phyloP scores from a whole-genome alignment of 2,797 vertebrate species.

The Myotis findleyi region DNA sequence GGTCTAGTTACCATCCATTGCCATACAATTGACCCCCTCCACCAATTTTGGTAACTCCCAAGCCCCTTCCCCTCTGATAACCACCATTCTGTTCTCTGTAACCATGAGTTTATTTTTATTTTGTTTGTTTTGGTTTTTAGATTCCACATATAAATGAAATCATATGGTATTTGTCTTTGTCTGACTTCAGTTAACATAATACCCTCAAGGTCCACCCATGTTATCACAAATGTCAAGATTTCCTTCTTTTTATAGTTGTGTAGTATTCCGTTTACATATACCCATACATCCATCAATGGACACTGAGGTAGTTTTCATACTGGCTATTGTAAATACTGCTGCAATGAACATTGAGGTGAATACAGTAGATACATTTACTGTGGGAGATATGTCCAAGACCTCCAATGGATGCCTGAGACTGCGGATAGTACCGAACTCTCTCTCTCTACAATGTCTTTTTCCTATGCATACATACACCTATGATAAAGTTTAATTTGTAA shows the following conservation, averaged over 20 bases:
- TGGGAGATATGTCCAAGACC: neutral
- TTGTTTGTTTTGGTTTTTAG: neutral
- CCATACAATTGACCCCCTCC: neutral
- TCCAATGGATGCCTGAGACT: neutral
- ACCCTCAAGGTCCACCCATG: neutral
- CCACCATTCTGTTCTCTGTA: neutral
- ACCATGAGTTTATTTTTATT: neutral
- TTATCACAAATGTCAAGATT: neutral
- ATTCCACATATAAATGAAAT: neutral
- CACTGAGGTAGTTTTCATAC: neutral
- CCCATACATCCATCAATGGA: neutral
- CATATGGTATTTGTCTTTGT: neutral
- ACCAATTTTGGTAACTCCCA: neutral
- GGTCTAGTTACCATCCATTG: neutral
- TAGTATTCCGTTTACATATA: neutral
- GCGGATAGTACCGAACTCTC: neutral
- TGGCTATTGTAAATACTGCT: neutral
- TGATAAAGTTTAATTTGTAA: neutral
- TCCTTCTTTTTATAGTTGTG: neutral
- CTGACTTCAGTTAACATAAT: neutral
- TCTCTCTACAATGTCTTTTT: neutral
- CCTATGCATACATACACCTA: neutral
- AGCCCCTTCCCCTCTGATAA: neutral
- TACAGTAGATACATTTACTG: neutral
- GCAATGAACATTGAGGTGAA: neutral